These are phyloP conservation scores for Azemiops feae DNA, from an alignment of 2,113 vertebrate species.

Conservation along the genomic window DNA sequence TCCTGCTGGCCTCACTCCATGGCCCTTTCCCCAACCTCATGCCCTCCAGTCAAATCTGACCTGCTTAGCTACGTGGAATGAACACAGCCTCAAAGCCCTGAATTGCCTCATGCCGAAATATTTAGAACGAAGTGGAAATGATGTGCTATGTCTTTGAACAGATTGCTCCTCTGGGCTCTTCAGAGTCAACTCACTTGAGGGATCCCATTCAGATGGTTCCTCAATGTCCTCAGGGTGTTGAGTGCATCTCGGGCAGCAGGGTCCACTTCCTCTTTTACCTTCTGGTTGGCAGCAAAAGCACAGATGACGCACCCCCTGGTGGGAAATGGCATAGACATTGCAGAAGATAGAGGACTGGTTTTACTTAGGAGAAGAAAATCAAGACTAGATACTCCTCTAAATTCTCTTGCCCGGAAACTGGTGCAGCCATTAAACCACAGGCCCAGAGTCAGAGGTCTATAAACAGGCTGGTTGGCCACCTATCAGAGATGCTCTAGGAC, in stretches of 20 bases:
- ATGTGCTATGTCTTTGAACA: background rate
- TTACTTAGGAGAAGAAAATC: background rate
- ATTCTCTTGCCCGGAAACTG: too few species aligned
- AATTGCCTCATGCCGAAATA: background rate
- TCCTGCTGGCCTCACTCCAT: background rate
- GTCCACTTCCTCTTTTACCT: conserved; percentile 60
- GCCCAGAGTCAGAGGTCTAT: too few species aligned
- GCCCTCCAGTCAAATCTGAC: background rate
- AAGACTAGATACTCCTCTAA: too few species aligned
- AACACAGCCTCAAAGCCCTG: background rate
- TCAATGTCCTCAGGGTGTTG: conserved; percentile 55
- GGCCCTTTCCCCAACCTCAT: background rate
- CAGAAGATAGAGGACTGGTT: background rate
- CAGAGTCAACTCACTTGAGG: conserved; percentile 62
- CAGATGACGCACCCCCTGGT: conserved; percentile 69
- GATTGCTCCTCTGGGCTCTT: too few species aligned
- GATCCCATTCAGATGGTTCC: conserved; percentile 59
- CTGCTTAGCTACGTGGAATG: background rate
- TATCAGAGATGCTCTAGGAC: too few species aligned
- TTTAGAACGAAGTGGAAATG: background rate
- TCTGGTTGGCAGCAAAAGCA: conserved; percentile 73
- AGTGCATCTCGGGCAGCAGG: conserved; percentile 60
- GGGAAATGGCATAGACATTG: background rate
- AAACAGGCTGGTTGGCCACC: too few species aligned
- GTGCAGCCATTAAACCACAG: too few species aligned